Conservation (phyloP, 2,797 vertebrate species). For the Rhinella marina region DNA sequence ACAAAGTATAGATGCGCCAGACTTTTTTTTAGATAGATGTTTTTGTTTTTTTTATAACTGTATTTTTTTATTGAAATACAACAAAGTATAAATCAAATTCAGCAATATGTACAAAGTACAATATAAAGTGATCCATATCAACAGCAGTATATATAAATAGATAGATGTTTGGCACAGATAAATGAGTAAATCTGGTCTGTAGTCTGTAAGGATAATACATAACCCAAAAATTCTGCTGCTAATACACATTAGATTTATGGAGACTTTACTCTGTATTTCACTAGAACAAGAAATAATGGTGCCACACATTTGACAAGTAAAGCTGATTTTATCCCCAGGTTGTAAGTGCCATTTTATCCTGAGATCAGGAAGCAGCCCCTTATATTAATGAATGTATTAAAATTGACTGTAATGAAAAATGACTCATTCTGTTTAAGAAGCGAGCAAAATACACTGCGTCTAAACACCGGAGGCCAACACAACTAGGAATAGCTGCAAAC, state of each 20-base stretch:
- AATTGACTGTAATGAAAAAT: constrained; percentile 44
- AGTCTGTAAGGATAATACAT: neutral
- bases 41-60: too few species aligned
- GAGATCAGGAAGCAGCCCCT: constrained; percentile 9
- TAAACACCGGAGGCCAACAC: constrained; percentile 25
- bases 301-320: neutral
- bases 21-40: too few species aligned
- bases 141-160: too few species aligned
- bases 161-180: too few species aligned
- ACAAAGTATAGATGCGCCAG: too few species aligned
- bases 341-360: constrained; percentile 39
- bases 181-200: too few species aligned
- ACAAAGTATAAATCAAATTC: too few species aligned
- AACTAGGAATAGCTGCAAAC: constrained; percentile 41
- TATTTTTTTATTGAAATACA: too few species aligned
- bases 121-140: too few species aligned
- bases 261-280: neutral
- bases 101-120: too few species aligned
- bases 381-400: constrained; percentile 51
- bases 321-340: constrained; percentile 26
- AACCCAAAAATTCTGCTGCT: neutral
- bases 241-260: neutral
- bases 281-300: neutral
- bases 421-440: constrained; percentile 23
- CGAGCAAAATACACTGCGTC: neutral